Evolutionary conservation across 2,888 invertebrate genomes (phyloP).

Genomic region (Hymenopus coronatus): DNA sequence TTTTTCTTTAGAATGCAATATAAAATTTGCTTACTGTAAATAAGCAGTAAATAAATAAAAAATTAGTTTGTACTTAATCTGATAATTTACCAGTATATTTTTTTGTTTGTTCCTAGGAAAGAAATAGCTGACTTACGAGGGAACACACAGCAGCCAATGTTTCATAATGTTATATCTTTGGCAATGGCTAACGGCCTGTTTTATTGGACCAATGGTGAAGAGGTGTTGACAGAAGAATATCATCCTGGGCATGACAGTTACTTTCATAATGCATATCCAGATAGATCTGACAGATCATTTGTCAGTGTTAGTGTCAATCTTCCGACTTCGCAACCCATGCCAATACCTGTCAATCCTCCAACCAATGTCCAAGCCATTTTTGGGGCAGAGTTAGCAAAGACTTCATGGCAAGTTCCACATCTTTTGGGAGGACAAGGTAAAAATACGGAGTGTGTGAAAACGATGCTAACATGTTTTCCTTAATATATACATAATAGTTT

Average conservation of each 20-base stretch:
- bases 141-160: constrained; percentile 73
- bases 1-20: too few species aligned
- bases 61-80: too few species aligned
- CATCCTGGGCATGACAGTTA: constrained; percentile 65
- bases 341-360: constrained; percentile 76
- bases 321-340: constrained; percentile 72
- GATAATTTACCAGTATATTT: too few species aligned
- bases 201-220: constrained; percentile 81
- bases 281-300: constrained; percentile 50
- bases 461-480: too few species aligned
- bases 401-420: constrained; percentile 80
- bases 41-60: too few species aligned
- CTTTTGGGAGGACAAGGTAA: constrained; percentile 69
- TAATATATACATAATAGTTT: too few species aligned
- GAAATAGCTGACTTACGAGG: constrained; percentile 69
- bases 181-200: constrained; percentile 74
- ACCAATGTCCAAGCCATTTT: constrained; percentile 77
- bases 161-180: constrained; percentile 70
- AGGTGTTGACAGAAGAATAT: constrained; percentile 76
- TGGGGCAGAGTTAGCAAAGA: constrained; percentile 69
- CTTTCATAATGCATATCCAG: constrained; percentile 73
- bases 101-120: constrained; percentile 48
- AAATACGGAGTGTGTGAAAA: not conserved
- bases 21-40: too few species aligned
- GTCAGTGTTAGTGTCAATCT: constrained; percentile 57